Conservation (phyloP, 2,888 invertebrate species). For the Drosophila neonasuta region DNA sequence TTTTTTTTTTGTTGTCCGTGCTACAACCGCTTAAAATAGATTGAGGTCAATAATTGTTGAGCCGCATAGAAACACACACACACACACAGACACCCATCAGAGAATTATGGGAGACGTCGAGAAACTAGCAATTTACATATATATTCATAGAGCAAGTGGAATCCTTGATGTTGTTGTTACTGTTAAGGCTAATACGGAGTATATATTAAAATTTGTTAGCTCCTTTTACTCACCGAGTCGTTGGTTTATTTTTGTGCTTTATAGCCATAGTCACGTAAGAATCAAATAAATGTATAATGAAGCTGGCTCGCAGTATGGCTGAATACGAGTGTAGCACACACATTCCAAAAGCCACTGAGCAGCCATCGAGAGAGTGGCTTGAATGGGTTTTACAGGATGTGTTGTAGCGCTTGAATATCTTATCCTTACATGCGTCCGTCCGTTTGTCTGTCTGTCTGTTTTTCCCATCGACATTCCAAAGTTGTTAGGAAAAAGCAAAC, state of each 20-base stretch:
- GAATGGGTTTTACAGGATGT: conserved; percentile 24
- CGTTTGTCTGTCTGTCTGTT: not conserved
- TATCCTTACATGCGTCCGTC: conserved; percentile 11
- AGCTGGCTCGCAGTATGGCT: conserved; percentile 20
- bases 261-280: conserved; percentile 65
- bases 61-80: conserved; percentile 31
- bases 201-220: conserved; percentile 34
- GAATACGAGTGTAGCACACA: conserved; percentile 7
- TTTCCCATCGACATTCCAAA: conserved; percentile 11
- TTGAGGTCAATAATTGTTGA: conserved; percentile 67
- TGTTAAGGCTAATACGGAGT: conserved; percentile 25
- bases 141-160: conserved; percentile 9
- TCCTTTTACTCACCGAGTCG: conserved; percentile 20
- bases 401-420: conserved; percentile 24
- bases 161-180: conserved; percentile 12
- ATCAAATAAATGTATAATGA: conserved; percentile 68
- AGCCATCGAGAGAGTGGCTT: conserved; percentile 28
- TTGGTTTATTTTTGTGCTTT: conserved; percentile 63
- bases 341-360: conserved; percentile 40
- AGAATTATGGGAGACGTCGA: conserved; percentile 17
- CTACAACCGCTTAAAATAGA: conserved; percentile 60
- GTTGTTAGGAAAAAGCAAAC: conserved; percentile 4
- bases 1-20: conserved; percentile 16
- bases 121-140: conserved; percentile 19
- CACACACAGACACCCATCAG: not conserved